Base-by-base conservation (phyloP, 2,113 vertebrate species). In the Dendrocopos noguchii region DNA sequence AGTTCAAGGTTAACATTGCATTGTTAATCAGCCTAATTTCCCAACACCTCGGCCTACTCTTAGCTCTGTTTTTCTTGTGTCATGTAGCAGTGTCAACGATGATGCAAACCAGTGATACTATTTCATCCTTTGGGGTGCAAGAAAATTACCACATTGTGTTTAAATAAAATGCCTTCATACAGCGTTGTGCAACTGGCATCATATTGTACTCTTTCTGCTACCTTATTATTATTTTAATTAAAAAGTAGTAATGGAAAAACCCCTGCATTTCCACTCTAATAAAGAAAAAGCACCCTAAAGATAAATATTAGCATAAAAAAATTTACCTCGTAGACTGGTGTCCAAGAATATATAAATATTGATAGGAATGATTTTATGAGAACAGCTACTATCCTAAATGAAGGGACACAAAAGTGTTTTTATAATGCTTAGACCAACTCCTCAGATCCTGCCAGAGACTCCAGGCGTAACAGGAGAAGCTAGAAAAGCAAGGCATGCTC, bases 31-130 rank as follows among this genome's bases (percentile, higher is more conserved):
- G 15, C 46, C 10, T 56, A 22, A 76, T 89, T 93, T 91, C 81
- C 36, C 67, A 94, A 88, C 42, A 74, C 25, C 22, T 70, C 78
- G 89, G 81, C 84, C 89, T 89, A 91, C 79, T 74, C 60, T 56
- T 64, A 21, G 39, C 28, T 85, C 72, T 82, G 5, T 28, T 84
- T 92, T 80, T 66, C 59, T 28, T 76, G 14, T 22, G 31, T 36
- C 79, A 63, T 21, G 2, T 34, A 67, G 28, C 64, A 93, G 80
- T 52, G 67, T 91, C 9, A 77, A 52, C 34, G 84, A 52, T 91
- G 50, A n/a, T 25, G 56, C 78, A 93, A 91, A 25, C 16, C 60
- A 87, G 22, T 12, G 14, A 52, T 77, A 19, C 52, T 87, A 71
- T 36, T 93, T 89, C 47, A 74, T 44, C 52, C 56, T 52, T 59